A percentile compares a stretch with the other conserved stretches of the same genome.
Conservation (phyloP, 1,140 invertebrate genomes). For the Chymomyza costata region DNA sequence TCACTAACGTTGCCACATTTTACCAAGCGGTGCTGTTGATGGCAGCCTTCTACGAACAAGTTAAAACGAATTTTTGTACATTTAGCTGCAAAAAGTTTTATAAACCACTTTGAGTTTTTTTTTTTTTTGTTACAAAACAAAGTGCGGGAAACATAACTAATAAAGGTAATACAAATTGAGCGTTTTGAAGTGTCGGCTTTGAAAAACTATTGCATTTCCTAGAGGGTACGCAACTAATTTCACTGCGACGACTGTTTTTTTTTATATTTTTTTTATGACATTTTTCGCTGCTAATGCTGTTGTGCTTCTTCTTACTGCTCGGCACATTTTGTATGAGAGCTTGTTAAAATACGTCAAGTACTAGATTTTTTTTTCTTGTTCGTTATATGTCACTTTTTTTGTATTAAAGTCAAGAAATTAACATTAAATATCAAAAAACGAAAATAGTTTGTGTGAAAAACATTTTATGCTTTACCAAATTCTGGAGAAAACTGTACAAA, state of each 20-base stretch:
- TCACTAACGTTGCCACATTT: not conserved
- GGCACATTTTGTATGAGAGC: constrained; percentile 66
- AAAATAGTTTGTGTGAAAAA: not conserved
- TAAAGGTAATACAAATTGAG: too few species aligned
- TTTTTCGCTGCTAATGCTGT: constrained; percentile 37
- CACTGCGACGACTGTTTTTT: constrained; percentile 52
- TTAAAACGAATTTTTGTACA: not conserved
- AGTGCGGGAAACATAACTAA: not conserved
- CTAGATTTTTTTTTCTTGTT: constrained; percentile 23
- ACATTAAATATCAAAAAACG: constrained; percentile 1
- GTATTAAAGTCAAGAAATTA: constrained; percentile 27
- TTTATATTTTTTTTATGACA: constrained; percentile 57
- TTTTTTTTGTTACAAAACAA: not conserved
- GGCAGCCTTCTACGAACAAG: constrained; percentile 34
- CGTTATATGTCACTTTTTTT: constrained; percentile 25
- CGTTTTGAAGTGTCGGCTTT: constrained; percentile 7
- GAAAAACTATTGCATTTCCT: too few species aligned
- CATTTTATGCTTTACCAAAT: constrained; percentile 9
- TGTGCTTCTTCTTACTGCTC: constrained; percentile 63
- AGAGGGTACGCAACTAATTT: constrained; percentile 33
- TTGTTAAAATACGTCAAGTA: constrained; percentile 66
- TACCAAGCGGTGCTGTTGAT: constrained; percentile 39
- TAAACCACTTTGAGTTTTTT: not conserved
- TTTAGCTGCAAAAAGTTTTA: too few species aligned
- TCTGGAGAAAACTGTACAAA: too few species aligned